Conservation (phyloP, 2,888 invertebrate genomes). For the Gortyna flavago region DNA sequence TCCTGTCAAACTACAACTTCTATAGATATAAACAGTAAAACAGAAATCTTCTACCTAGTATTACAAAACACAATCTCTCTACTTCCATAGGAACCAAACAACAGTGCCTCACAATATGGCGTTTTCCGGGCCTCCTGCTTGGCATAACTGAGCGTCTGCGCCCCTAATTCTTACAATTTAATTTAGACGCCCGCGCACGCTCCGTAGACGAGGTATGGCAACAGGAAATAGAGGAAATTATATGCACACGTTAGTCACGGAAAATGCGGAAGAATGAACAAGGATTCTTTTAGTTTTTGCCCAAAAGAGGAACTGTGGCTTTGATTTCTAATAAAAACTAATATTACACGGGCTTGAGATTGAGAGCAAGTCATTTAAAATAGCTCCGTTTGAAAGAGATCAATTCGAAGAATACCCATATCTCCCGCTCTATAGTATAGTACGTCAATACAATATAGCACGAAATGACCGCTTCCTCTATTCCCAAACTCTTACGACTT, state of each 20-base stretch:
- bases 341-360: not conserved
- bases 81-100: not conserved
- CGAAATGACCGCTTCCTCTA: slow-evolving; percentile 14
- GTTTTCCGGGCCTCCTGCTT: slow-evolving; percentile 6
- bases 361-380: not conserved
- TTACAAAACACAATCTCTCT: not conserved
- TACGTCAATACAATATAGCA: slow-evolving; percentile 9
- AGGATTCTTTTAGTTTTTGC: not conserved
- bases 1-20: not conserved
- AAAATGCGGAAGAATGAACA: not conserved
- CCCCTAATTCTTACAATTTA: slow-evolving; percentile 51
- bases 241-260: not conserved
- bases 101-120: not conserved
- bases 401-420: slow-evolving; percentile 19
- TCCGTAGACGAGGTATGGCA: not conserved
- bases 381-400: not conserved
- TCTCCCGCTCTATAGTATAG: slow-evolving; percentile 16
- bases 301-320: not conserved
- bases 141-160: slow-evolving; percentile 7
- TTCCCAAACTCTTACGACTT: slow-evolving; percentile 20
- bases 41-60: not conserved
- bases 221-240: not conserved
- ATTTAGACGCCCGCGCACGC: slow-evolving; percentile 14
- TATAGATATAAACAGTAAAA: not conserved
- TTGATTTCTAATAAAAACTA: not conserved